phyloP scores from a whole-genome alignment of 2,888 invertebrate species.

The Aleiodes leptofemur region DNA sequence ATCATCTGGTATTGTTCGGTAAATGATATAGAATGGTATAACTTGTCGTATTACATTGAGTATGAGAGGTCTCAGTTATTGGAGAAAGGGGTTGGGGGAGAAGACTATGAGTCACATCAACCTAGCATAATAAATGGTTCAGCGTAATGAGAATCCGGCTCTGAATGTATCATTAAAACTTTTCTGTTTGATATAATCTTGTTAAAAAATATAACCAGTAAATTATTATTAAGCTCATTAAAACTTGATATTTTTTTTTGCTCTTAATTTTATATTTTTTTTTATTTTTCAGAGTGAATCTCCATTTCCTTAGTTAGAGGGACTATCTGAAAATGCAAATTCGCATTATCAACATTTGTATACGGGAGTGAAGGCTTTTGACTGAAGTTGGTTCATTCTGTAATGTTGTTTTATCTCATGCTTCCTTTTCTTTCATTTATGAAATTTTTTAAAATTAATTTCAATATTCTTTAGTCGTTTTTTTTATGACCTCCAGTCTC shows the following conservation, averaged over 20 bases:
- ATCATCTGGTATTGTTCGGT: slow-evolving; percentile 41
- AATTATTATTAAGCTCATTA: slow-evolving; percentile 7
- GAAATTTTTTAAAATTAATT: too few relatives aligned
- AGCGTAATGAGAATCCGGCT: slow-evolving; percentile 19
- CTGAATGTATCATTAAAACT: slow-evolving; percentile 26
- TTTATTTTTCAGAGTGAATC: neutral
- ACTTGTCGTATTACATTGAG: slow-evolving; percentile 31
- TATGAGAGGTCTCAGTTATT: neutral
- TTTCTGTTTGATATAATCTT: neutral
- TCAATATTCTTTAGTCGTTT: too few relatives aligned
- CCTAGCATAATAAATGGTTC: slow-evolving; percentile 31
- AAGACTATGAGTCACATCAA: slow-evolving; percentile 13
- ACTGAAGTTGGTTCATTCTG: too few relatives aligned
- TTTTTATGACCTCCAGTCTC: too few relatives aligned
- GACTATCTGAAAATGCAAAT: too few relatives aligned
- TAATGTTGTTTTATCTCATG: too few relatives aligned
- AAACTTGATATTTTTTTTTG: neutral
- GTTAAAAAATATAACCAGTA: neutral
- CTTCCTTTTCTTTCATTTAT: too few relatives aligned
- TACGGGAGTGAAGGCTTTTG: too few relatives aligned
- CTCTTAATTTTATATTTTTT: neutral
- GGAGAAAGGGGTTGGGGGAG: slow-evolving; percentile 5
- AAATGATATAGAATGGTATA: slow-evolving; percentile 38
- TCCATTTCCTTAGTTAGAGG: too few relatives aligned
- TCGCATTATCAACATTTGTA: too few relatives aligned